These are phyloP conservation scores for Rhagium mordax DNA, from an alignment of 2,888 invertebrate genomes.

Conservation along the genomic window DNA sequence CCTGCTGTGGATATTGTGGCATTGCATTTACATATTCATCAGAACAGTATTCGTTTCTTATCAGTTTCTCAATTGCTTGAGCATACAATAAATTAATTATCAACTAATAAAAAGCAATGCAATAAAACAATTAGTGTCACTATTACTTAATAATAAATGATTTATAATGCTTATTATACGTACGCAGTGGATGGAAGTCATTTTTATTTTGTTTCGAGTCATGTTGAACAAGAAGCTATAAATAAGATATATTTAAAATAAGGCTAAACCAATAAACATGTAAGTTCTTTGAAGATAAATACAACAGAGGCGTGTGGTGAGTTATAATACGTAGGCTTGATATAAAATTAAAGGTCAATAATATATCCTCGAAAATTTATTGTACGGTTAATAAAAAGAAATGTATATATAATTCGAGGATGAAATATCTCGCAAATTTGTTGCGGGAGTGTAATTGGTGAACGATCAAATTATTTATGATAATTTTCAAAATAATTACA, in stretches of 20 bases:
- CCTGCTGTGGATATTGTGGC: too few relatives aligned
- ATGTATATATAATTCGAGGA: background rate
- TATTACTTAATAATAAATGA: slow-evolving; percentile 23
- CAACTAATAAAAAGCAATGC: slow-evolving; percentile 12
- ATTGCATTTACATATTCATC: background rate
- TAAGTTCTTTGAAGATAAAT: slow-evolving; percentile 38
- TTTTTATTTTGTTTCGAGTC: slow-evolving; percentile 39
- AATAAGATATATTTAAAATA: slow-evolving; percentile 51
- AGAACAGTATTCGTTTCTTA: background rate
- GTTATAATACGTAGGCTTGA: background rate
- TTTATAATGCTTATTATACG: slow-evolving; percentile 20
- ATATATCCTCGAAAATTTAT: background rate
- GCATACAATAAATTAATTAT: slow-evolving; percentile 20
- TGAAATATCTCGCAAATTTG: background rate
- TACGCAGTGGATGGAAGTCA: slow-evolving; percentile 32
- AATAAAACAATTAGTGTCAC: slow-evolving; percentile 25
- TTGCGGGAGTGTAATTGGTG: too few relatives aligned
- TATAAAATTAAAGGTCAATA: background rate
- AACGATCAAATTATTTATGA: background rate
- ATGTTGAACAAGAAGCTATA: slow-evolving; percentile 45
- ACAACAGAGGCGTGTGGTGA: slow-evolving; percentile 19
- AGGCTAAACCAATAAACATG: slow-evolving; percentile 50
- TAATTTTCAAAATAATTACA: too few relatives aligned
- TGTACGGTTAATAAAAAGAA: background rate
- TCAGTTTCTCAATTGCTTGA: background rate